phyloP scores from a whole-genome alignment of 2,888 invertebrate genomes.

The Oligia latruncula region DNA sequence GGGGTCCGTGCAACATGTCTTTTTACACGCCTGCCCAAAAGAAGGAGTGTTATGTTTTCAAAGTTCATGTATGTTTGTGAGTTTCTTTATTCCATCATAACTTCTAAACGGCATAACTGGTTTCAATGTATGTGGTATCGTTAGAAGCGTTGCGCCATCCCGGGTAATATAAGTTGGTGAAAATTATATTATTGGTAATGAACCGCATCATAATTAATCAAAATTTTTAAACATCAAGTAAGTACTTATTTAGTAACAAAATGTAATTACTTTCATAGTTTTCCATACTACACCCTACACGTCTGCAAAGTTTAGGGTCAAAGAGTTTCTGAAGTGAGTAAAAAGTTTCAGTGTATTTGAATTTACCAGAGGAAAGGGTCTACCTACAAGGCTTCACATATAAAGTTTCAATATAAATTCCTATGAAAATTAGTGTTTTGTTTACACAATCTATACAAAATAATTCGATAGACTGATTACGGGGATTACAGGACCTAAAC shows the following conservation, averaged over 20 bases:
- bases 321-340: neutral
- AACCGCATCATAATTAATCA: neutral
- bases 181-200: neutral
- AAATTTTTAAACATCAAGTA: neutral
- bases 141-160: too few relatives aligned
- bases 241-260: neutral
- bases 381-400: neutral
- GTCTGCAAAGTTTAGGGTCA: slow-evolving; percentile 33
- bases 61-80: too few relatives aligned
- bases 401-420: neutral
- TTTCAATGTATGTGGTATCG: too few relatives aligned
- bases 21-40: too few relatives aligned
- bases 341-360: neutral
- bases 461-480: neutral
- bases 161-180: too few relatives aligned
- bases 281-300: neutral
- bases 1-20: too few relatives aligned
- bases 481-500: too few relatives aligned
- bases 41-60: too few relatives aligned
- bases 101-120: too few relatives aligned
- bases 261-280: slow-evolving; percentile 2
- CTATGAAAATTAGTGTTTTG: slow-evolving; percentile 15
- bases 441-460: neutral
- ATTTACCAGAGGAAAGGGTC: neutral
- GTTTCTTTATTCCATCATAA: too few relatives aligned